phyloP scores from a whole-genome alignment of 2,888 invertebrate genomes.

The Bellardia pandia region DNA sequence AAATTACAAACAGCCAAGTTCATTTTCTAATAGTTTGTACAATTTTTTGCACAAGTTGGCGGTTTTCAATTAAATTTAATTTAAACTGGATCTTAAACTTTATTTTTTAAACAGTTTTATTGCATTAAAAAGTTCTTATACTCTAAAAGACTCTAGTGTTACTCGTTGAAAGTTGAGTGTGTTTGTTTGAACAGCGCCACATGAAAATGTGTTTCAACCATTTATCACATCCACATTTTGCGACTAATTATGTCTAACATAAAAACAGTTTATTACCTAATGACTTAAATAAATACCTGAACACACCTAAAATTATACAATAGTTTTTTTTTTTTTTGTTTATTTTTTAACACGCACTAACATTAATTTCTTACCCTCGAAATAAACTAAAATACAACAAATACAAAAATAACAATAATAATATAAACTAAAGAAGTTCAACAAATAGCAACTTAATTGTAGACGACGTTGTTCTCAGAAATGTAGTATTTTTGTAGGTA shows the following conservation, averaged over 20 bases:
- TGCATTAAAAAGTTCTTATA: background rate
- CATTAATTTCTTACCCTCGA: slow-evolving; percentile 59
- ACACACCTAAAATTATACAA: slow-evolving; percentile 69
- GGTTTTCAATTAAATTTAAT: too few relatives aligned
- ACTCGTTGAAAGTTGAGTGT: background rate
- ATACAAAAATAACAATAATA: background rate
- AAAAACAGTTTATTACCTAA: slow-evolving; percentile 72
- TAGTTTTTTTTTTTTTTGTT: slow-evolving; percentile 17
- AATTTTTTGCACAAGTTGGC: too few relatives aligned
- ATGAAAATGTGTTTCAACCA: slow-evolving; percentile 42
- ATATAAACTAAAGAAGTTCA: background rate
- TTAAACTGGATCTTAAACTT: too few relatives aligned
- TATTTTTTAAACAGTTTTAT: background rate
- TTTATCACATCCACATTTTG: slow-evolving; percentile 59
- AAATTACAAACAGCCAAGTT: too few relatives aligned
- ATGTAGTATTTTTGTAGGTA: slow-evolving; percentile 23
- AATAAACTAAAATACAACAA: slow-evolving; percentile 7
- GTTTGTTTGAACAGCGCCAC: background rate
- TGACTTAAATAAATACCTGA: slow-evolving; percentile 70
- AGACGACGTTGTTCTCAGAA: background rate
- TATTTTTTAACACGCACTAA: slow-evolving; percentile 65
- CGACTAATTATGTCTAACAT: slow-evolving; percentile 69
- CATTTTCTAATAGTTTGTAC: too few relatives aligned
- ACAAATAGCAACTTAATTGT: background rate
- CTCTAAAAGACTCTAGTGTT: background rate